These are phyloP conservation scores for Pseudococcus jackbeardsleyi DNA, from an alignment of 2,888 invertebrate genomes.

Conservation along the genomic window DNA sequence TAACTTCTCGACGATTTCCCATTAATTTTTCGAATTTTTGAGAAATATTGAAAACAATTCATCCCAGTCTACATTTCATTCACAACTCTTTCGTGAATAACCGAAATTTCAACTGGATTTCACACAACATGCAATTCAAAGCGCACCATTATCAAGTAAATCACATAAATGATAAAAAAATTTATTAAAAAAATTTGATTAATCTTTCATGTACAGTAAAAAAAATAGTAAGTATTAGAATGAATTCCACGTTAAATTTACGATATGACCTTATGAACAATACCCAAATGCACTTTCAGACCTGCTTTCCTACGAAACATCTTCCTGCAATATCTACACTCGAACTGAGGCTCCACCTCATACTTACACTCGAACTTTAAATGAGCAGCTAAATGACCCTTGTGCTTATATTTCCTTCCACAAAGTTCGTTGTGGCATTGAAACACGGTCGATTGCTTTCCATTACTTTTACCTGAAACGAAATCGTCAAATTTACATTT, in stretches of 20 bases:
- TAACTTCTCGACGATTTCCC: too few relatives aligned
- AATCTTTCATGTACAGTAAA: neutral
- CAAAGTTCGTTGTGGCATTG: constrained; percentile 12
- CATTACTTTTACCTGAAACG: neutral
- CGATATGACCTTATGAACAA: constrained; percentile 55
- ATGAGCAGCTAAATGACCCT: constrained; percentile 68
- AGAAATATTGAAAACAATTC: too few relatives aligned
- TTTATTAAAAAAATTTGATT: neutral
- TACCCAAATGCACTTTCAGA: constrained; percentile 66
- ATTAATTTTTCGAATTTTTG: too few relatives aligned
- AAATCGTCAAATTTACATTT: neutral
- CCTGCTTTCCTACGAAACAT: constrained; percentile 67
- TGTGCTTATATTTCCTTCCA: constrained; percentile 47
- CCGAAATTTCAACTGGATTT: too few relatives aligned
- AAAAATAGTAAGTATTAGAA: neutral
- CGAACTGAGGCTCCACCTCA: constrained; percentile 70
- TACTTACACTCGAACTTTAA: constrained; percentile 69
- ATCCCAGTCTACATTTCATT: too few relatives aligned
- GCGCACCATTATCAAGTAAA: too few relatives aligned
- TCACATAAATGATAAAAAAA: too few relatives aligned
- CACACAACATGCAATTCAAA: too few relatives aligned
- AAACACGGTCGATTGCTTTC: neutral
- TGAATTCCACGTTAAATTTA: too few relatives aligned
- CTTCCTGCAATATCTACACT: constrained; percentile 70
- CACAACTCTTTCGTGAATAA: too few relatives aligned